phyloP scores from a whole-genome alignment of 2,888 invertebrate genomes.

The Polydrusus cervinus region DNA sequence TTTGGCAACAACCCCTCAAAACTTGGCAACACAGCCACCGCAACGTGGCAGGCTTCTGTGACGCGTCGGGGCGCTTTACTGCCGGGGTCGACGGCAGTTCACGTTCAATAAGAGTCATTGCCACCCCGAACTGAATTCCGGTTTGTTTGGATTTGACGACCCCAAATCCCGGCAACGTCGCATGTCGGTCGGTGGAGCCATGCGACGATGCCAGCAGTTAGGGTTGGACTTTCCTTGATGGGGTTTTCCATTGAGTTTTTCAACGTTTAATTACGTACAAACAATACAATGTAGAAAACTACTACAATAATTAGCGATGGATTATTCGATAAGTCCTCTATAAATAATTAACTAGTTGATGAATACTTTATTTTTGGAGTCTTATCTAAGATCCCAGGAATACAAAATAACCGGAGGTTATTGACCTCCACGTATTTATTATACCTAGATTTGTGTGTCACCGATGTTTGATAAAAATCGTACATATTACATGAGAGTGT shows the following conservation, averaged over 20 bases:
- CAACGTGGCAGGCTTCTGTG: slow-evolving; percentile 48
- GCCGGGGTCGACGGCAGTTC: slow-evolving; percentile 71
- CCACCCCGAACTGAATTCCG: slow-evolving; percentile 60
- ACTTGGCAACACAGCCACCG: slow-evolving; percentile 34
- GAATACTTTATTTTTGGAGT: slow-evolving; percentile 2
- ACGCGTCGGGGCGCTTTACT: slow-evolving; percentile 51
- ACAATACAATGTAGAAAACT: background rate
- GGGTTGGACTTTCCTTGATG: slow-evolving; percentile 1
- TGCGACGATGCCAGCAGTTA: slow-evolving; percentile 16
- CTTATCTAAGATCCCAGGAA: background rate
- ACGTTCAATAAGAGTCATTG: slow-evolving; percentile 74
- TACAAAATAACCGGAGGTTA: background rate
- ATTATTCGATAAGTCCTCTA: slow-evolving; percentile 4
- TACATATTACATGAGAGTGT: background rate
- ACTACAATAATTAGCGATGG: slow-evolving; percentile 2
- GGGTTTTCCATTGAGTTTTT: background rate
- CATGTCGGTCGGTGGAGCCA: slow-evolving; percentile 36
- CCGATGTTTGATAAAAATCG: background rate
- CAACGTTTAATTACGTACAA: background rate
- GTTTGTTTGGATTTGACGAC: slow-evolving; percentile 66
- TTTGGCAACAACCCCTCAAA: slow-evolving; percentile 13
- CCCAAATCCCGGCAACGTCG: slow-evolving; percentile 26
- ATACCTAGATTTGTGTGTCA: slow-evolving; percentile 5
- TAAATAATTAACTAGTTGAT: slow-evolving; percentile 18
- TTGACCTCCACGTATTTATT: background rate